phyloP scores from a whole-genome alignment of 2,113 vertebrate genomes.

The Struthidea cinerea region DNA sequence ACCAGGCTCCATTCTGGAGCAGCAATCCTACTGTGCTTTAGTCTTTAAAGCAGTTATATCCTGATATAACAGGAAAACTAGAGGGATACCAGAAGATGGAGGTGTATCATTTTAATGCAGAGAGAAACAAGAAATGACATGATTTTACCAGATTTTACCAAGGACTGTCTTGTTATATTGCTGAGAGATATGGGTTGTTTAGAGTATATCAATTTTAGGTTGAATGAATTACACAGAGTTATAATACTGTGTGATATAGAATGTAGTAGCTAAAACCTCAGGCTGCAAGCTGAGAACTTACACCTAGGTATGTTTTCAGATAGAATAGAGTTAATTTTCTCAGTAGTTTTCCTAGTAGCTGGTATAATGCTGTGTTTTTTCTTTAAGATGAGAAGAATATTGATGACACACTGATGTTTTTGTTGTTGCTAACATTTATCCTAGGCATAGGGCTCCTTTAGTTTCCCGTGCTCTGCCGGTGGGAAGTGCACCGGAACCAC shows the following conservation, averaged over 20 bases:
- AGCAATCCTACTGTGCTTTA: neutral
- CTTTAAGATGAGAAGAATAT: neutral
- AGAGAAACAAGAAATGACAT: neutral
- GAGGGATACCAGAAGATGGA: neutral
- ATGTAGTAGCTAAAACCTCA: neutral
- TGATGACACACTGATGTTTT: neutral
- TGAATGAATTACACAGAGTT: neutral
- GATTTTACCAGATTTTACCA: neutral
- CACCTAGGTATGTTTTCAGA: neutral
- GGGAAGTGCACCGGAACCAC: neutral
- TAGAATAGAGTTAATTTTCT: neutral
- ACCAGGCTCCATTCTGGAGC: neutral
- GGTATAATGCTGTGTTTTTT: neutral
- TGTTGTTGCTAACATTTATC: neutral
- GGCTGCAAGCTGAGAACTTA: neutral
- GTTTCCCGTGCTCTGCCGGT: accelerated
- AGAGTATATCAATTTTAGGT: neutral
- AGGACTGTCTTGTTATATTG: neutral
- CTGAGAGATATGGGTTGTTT: neutral
- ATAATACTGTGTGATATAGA: neutral
- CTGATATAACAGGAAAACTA: neutral
- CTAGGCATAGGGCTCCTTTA: neutral
- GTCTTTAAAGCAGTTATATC: neutral
- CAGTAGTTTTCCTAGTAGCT: neutral
- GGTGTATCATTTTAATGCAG: neutral